phyloP scores from a whole-genome alignment of 2,797 vertebrate species.

The Malurus splendens region DNA sequence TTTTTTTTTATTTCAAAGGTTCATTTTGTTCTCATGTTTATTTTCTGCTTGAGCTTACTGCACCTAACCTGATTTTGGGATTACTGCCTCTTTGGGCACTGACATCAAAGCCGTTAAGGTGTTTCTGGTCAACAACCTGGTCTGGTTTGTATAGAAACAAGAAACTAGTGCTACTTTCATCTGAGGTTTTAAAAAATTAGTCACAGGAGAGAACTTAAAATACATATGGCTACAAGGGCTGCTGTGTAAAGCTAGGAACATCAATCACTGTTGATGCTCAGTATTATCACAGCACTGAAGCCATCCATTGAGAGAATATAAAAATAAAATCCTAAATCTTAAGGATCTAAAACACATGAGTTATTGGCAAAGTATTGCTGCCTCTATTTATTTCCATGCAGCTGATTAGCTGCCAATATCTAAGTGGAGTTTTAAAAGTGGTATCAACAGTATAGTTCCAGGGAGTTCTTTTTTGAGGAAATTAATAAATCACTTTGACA shows the following conservation, averaged over 20 bases:
- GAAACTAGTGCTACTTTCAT: neutral
- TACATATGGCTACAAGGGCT: neutral
- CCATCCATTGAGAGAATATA: neutral
- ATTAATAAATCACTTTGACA: neutral
- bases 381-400: neutral
- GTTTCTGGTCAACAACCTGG: neutral
- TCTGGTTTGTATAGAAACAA: neutral
- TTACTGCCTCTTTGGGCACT: conserved; percentile 16
- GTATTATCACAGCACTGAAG: neutral
- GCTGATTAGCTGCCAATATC: neutral
- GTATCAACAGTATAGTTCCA: neutral
- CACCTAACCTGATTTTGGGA: conserved; percentile 22
- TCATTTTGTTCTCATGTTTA: neutral
- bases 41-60: neutral
- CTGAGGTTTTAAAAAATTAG: neutral
- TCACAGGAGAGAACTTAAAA: neutral
- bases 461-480: neutral
- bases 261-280: accelerated
- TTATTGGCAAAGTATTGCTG: neutral
- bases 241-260: neutral
- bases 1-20: neutral
- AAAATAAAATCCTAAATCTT: neutral
- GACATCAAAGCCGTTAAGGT: conserved; percentile 18
- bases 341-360: neutral
- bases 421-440: neutral